Percentiles rank a stretch among this genome's conserved stretches.
phyloP scores from a whole-genome alignment of 2,797 vertebrate species.

The Adelosebastes latens region DNA sequence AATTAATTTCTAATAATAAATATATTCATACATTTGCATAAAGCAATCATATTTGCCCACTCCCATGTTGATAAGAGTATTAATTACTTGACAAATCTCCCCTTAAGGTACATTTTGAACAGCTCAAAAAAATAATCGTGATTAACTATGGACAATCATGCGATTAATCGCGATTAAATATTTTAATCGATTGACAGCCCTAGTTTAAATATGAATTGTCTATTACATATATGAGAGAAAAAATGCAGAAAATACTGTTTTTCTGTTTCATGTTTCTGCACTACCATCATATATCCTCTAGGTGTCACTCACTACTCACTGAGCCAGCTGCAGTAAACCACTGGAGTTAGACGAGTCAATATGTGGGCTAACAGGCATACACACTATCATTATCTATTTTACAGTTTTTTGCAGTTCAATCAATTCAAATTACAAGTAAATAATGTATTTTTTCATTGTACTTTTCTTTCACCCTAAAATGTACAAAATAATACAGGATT shows the following conservation, averaged over 20 bases:
- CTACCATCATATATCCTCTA: slow-evolving; percentile 57
- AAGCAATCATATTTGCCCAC: too few species aligned
- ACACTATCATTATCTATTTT: background rate
- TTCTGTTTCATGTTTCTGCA: slow-evolving; percentile 28
- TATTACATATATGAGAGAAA: background rate
- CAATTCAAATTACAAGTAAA: background rate
- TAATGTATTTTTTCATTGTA: background rate
- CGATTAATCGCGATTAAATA: too few species aligned
- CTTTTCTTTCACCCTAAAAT: background rate
- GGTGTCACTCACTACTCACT: slow-evolving; percentile 59
- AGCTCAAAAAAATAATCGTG: too few species aligned
- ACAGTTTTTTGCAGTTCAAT: background rate
- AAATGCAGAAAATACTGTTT: background rate
- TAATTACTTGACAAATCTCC: too few species aligned
- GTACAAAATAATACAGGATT: background rate
- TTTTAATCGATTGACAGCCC: too few species aligned
- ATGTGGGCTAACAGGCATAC: background rate
- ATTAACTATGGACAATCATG: too few species aligned
- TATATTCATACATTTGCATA: too few species aligned
- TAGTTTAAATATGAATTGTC: background rate
- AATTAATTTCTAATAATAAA: too few species aligned
- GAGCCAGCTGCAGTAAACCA: background rate
- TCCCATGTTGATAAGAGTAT: too few species aligned
- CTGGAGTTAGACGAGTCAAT: background rate
- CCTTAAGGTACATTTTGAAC: too few species aligned